Conservation (phyloP, 1,140 invertebrate genomes). For the Pseudachorutes palmiensis region DNA sequence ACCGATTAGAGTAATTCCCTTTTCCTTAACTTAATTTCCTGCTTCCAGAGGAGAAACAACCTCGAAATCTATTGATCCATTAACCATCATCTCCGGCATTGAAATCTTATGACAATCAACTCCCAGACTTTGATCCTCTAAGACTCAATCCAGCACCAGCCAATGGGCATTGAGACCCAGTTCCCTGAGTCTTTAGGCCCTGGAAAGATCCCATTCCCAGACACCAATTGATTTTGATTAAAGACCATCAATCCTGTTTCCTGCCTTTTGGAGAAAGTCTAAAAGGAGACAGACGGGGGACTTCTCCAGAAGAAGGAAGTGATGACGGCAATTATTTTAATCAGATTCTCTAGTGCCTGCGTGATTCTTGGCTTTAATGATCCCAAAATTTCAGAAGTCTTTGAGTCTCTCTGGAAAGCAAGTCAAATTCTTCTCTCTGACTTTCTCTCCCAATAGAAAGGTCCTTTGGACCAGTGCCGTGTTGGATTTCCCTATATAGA, state of each 20-base stretch:
- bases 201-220: no score
- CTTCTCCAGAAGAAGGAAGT: not conserved
- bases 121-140: no score
- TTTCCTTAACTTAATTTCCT: slow-evolving; percentile 30
- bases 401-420: not conserved
- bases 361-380: slow-evolving; percentile 39
- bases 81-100: no score
- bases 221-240: slow-evolving; percentile 40
- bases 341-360: slow-evolving; percentile 39
- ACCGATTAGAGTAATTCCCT: slow-evolving; percentile 34
- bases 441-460: not conserved
- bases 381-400: slow-evolving; percentile 29
- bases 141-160: no score
- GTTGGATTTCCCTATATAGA: slow-evolving; percentile 35
- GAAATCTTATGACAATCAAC: no score
- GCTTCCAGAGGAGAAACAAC: slow-evolving; percentile 3
- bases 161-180: no score
- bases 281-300: not conserved
- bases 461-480: not conserved
- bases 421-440: not conserved
- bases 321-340: slow-evolving; percentile 40
- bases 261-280: not conserved
- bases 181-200: no score
- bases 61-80: no score
- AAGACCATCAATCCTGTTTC: slow-evolving; percentile 36